These are phyloP conservation scores for Rostratula benghalensis DNA, from an alignment of 2,113 vertebrate species.

Conservation along the genomic window DNA sequence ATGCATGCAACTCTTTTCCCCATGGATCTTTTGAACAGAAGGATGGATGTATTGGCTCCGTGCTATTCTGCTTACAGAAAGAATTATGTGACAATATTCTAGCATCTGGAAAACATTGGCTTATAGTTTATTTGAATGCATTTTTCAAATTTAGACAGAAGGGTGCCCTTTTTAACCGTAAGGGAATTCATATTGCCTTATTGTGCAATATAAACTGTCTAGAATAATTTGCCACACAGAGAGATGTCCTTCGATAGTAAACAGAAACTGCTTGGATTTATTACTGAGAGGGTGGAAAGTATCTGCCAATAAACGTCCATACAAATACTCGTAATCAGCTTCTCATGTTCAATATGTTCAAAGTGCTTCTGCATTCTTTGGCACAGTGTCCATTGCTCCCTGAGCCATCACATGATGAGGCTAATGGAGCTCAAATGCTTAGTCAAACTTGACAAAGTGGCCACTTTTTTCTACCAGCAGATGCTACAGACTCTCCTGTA, in stretches of 20 bases:
- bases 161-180: constrained; percentile 44
- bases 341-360: neutral
- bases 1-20: constrained; percentile 11
- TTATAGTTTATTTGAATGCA: constrained; percentile 53
- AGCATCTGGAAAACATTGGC: constrained; percentile 57
- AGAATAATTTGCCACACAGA: constrained; percentile 38
- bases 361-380: neutral
- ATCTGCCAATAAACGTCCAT: neutral
- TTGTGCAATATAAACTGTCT: constrained; percentile 48
- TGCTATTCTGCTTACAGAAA: constrained; percentile 34
- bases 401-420: neutral
- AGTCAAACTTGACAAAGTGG: neutral
- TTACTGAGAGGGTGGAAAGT: neutral
- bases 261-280: constrained; percentile 49
- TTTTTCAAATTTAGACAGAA: constrained; percentile 57
- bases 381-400: neutral
- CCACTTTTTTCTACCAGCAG: neutral
- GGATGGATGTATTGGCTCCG: constrained; percentile 11
- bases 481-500: neutral
- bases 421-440: neutral
- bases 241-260: neutral
- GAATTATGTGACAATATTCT: constrained; percentile 41
- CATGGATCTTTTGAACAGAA: neutral
- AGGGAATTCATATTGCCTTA: constrained; percentile 41
- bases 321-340: neutral